These are phyloP conservation scores for Conus betulinus DNA, from an alignment of 1,140 invertebrate genomes.

Conservation along the genomic window DNA sequence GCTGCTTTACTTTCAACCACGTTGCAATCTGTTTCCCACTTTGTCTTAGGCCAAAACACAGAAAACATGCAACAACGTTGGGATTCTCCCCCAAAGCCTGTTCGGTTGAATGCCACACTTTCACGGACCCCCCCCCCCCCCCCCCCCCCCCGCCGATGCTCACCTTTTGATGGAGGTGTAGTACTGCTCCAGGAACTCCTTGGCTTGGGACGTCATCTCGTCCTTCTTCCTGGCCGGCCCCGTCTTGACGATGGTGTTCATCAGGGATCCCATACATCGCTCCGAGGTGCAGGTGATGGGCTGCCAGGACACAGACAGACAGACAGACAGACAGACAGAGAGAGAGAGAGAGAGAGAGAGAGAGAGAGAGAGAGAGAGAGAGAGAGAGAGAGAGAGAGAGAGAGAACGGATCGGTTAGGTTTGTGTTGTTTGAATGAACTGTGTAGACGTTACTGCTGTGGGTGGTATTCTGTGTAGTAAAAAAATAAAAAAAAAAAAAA, in stretches of 20 bases:
- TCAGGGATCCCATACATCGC: slow-evolving; percentile 63
- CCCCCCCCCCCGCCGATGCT: neutral
- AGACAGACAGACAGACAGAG: neutral
- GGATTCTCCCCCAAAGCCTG: too few relatives aligned
- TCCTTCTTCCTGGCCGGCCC: slow-evolving; percentile 51
- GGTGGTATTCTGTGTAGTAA: too few relatives aligned
- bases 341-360: too few relatives aligned
- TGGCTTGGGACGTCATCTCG: slow-evolving; percentile 59
- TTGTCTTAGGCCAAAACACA: neutral
- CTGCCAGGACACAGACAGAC: slow-evolving; percentile 46
- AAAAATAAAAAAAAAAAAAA: too few relatives aligned
- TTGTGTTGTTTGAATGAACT: too few relatives aligned
- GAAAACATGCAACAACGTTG: neutral
- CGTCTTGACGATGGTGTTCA: slow-evolving; percentile 47
- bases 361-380: too few relatives aligned
- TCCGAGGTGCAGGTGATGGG: slow-evolving; percentile 52
- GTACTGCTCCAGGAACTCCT: slow-evolving; percentile 68
- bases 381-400: too few relatives aligned
- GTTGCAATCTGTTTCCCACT: neutral
- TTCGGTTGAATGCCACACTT: neutral
- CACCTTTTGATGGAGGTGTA: slow-evolving; percentile 69
- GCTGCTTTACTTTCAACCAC: too few relatives aligned
- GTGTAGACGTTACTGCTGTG: too few relatives aligned
- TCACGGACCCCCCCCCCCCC: neutral
- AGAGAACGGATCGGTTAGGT: too few relatives aligned